Base-by-base conservation (phyloP, 1,140 invertebrate species). In the Ericerus pela region DNA sequence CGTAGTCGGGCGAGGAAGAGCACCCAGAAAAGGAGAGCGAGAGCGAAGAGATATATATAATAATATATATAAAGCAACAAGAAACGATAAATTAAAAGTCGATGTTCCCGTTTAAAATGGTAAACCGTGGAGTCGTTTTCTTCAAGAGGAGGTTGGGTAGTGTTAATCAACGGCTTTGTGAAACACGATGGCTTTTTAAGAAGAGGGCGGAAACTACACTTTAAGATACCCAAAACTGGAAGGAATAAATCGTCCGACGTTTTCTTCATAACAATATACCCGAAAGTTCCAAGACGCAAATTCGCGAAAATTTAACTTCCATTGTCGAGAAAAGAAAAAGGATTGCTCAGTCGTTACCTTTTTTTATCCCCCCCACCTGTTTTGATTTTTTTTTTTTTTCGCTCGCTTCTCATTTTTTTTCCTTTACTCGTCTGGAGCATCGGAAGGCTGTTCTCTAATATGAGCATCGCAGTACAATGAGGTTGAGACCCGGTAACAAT, bases 41-140 rank as follows among this genome's bases (percentile, higher is more conserved):
- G n/a, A n/a, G n/a, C n/a, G n/a, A n/a, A n/a, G n/a, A n/a, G n/a
- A n/a, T n/a, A n/a, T n/a, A n/a, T n/a, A 33, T 33, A 24, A 47
- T 41, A 41, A 6, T 16, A 18, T 41, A 41, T 33, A 16, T 41
- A 41, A 47, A 47, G 41, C 41, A 47, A 47, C 41, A 47, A 47
- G 41, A 47, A 47, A 47, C 41, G 41, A 47, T 47, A 47, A 47
- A 47, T 47, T 47, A 47, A 47, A 47, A 47, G 41, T 47, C 41
- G 41, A 47, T 47, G 41, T 47, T 47, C 41, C 41, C 41, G 41
- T 47, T 47, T 47, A 47, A 47, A 47, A 47, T 24, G 41, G 41
- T 47, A 47, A 47, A 47, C 41, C 16, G 20, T 18, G 22, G 41
- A 47, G 41, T 47, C 26, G 41, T 47, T 47, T 24, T 47, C 14